Evolutionary conservation across 2,797 vertebrate genomes (phyloP), one percentile per base, ranked within the genome.

Genomic region (Argentina silus): DNA sequence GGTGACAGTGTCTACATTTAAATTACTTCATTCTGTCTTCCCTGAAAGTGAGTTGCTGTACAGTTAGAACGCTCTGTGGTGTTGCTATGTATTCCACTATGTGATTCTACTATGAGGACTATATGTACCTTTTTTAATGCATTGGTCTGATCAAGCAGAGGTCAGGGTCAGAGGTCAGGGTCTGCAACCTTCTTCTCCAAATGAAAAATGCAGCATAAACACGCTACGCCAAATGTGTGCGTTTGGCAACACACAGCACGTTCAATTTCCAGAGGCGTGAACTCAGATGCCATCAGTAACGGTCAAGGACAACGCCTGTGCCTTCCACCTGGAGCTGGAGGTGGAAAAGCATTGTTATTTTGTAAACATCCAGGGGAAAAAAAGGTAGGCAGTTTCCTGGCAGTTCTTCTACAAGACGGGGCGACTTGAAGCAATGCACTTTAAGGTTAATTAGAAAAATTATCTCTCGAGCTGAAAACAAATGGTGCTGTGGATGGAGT

Each of bases 391-490:
- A 47, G 21, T 45, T 23, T 47, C 63, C 44, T 72, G 64, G 21
- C 45, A 66, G 45, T 50, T 23, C 19, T 12, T 66, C 2, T 48
- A 21, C 19, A 11, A 23, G 64, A 80, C 73, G 65, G 78, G 71
- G 68, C 82, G 77, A 87, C 78, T 79, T 87, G 86, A 86, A 90
- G 87, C 90, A 70, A 89, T 91, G 89, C 92, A 93, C 93, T 92
- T 89, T 84, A 89, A 95, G 94, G 96, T 97, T 96, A 98, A 97
- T 97, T 96, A 95, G 93, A 97, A 97, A 96, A 96, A 96, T 95
- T 94, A 96, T 97, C 95, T 95, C 93, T 93, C 94, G 94, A 92
- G 92, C 89, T 83, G 84, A 94, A 88, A 83, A 90, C 87, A 90
- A 86, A 89, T 92, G 92, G 88, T 82, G 80, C 85, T 79, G 79